Evolutionary conservation across 2,888 invertebrate genomes (phyloP).

Genomic region (Yponomeuta plumbellus): DNA sequence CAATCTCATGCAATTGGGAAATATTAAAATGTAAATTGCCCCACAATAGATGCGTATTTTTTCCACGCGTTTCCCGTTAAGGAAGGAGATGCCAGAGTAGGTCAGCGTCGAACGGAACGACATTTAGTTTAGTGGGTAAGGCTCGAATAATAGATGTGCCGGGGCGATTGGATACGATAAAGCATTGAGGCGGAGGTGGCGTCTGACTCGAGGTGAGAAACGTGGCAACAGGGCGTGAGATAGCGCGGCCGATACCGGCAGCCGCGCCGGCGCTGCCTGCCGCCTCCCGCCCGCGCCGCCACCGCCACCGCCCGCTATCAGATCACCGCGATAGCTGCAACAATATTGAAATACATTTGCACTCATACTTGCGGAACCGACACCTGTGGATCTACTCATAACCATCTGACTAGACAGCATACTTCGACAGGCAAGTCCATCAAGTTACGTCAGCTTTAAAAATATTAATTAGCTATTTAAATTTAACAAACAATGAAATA

Average conservation of each 20-base stretch:
- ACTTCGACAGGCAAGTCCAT: neutral
- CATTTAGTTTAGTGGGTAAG: constrained; percentile 62
- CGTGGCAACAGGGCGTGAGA: constrained; percentile 70
- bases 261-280: constrained; percentile 23
- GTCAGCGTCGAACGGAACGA: constrained; percentile 31
- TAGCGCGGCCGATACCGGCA: constrained; percentile 53
- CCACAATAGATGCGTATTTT: neutral
- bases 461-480: neutral
- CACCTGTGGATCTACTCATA: neutral
- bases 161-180: constrained; percentile 61
- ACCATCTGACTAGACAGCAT: neutral
- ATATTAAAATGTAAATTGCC: neutral
- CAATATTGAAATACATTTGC: constrained; percentile 5
- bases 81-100: constrained; percentile 42
- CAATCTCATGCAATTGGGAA: neutral
- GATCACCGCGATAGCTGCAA: constrained; percentile 12
- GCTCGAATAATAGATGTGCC: constrained; percentile 59
- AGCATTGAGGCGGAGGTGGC: constrained; percentile 53
- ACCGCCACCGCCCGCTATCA: constrained; percentile 11
- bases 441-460: neutral
- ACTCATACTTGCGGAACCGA: constrained; percentile 1
- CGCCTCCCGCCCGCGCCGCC: neutral
- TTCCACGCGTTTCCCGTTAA: constrained; percentile 24
- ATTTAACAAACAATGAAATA: neutral
- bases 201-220: constrained; percentile 64